Percentiles rank a stretch among this genome's conserved stretches.
Evolutionary conservation across 2,797 vertebrate species (phyloP).

Genomic region (Esox masquinongy): DNA sequence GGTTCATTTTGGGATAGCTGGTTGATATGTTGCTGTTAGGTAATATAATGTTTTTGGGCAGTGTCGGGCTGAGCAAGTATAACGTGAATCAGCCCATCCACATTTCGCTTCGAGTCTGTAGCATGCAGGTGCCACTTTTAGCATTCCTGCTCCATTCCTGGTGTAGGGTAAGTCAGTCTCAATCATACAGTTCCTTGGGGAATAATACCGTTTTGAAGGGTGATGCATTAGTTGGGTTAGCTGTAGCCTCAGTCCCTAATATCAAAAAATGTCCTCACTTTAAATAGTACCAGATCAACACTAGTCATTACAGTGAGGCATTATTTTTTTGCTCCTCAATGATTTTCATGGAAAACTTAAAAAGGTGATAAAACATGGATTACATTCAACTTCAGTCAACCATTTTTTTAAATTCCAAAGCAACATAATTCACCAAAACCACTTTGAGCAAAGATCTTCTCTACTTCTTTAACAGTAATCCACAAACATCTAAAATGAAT

Average conservation of each 20-base stretch:
- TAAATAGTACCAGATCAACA: not conserved
- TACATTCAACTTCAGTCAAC: not conserved
- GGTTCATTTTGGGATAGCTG: not conserved
- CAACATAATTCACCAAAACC: not conserved
- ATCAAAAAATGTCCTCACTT: not conserved
- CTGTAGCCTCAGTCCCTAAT: not conserved
- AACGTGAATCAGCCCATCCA: not conserved
- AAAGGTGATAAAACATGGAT: not conserved
- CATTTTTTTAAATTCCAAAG: not conserved
- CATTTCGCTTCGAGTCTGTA: not conserved
- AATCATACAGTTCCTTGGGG: not conserved
- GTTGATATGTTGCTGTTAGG: not conserved
- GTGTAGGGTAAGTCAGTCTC: not conserved
- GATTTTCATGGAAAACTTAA: not conserved
- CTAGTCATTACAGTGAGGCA: not conserved
- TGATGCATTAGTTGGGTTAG: not conserved
- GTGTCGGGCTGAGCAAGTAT: not conserved
- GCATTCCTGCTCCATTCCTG: not conserved
- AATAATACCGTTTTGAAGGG: not conserved
- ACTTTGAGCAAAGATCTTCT: not conserved
- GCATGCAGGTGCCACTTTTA: not conserved
- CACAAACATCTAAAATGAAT: conserved; percentile 58
- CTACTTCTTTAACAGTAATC: conserved; percentile 11
- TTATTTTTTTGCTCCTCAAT: not conserved
- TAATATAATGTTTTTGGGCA: not conserved